Percentiles rank a stretch among this genome's conserved stretches.
Conservation (phyloP, 2,113 vertebrate genomes). For the Meriones unguiculatus region DNA sequence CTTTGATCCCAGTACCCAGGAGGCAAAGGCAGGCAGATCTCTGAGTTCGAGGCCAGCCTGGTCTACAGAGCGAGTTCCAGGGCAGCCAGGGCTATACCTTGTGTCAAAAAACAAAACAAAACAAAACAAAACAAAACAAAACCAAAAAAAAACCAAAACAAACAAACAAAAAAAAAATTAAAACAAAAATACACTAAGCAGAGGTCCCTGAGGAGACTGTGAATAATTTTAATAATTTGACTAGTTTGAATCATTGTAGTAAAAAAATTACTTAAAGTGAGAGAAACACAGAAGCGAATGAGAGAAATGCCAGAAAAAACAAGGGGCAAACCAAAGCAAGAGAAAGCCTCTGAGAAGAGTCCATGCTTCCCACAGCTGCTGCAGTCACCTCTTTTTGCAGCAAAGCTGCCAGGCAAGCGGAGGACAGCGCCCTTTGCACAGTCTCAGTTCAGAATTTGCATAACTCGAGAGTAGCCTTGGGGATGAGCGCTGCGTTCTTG, state of each 20-base stretch:
- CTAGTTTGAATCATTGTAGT: background rate
- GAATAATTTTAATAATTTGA: conserved; percentile 2
- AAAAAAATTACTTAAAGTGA: background rate
- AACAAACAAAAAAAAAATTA: no score
- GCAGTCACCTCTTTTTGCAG: background rate
- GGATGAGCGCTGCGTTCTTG: background rate
- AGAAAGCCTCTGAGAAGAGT: background rate
- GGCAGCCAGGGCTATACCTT: no score
- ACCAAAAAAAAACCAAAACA: no score
- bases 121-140: no score
- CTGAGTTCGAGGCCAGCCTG: no score
- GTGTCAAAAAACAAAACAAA: no score
- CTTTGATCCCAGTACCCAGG: no score
- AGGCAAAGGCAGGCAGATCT: no score
- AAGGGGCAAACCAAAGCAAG: background rate
- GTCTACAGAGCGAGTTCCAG: no score
- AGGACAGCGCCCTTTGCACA: background rate
- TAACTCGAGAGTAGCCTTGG: conserved; percentile 11
- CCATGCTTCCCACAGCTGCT: background rate
- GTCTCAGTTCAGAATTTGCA: background rate
- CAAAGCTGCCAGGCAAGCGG: background rate
- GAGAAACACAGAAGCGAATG: background rate
- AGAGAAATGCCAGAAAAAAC: background rate
- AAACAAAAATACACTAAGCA: no score
- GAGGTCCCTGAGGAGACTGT: background rate